These are phyloP conservation scores for Urophycis tenuis DNA, from an alignment of 2,797 vertebrate genomes.

Conservation along the genomic window DNA sequence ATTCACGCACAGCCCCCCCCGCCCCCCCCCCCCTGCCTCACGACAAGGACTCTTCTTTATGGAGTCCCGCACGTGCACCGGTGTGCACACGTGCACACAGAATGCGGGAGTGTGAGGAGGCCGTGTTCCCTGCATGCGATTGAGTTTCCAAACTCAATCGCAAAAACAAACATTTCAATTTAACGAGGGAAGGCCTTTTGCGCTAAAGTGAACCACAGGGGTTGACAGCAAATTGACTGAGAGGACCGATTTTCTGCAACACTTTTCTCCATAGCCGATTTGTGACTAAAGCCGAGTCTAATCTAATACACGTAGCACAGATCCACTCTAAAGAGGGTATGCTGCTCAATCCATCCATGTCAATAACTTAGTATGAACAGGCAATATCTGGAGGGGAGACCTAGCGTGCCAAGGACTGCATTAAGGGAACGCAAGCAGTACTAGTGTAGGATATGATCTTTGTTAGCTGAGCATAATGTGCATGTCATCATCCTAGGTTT, in stretches of 20 bases:
- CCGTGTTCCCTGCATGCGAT: not conserved
- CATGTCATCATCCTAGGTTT: too few species aligned
- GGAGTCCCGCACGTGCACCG: not conserved
- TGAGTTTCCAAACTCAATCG: too few species aligned
- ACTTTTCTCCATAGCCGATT: not conserved
- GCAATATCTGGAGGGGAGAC: too few species aligned
- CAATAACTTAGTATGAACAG: not conserved
- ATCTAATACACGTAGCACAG: too few species aligned
- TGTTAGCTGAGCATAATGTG: too few species aligned
- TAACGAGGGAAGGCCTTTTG: not conserved
- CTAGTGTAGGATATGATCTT: too few species aligned
- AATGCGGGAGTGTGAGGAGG: not conserved
- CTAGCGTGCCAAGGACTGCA: too few species aligned
- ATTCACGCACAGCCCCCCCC: constrained; percentile 13
- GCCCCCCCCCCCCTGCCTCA: not conserved
- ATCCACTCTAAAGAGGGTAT: not conserved
- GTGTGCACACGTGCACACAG: not conserved
- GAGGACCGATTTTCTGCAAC: not conserved
- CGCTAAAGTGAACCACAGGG: not conserved
- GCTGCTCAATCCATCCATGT: not conserved
- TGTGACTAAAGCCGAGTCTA: not conserved
- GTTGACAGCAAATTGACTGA: not conserved
- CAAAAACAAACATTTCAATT: not conserved
- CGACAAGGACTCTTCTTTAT: constrained; percentile 1
- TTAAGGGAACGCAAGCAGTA: too few species aligned